Conservation (phyloP, 2,888 invertebrate species). For the Drosophila neonasuta region DNA sequence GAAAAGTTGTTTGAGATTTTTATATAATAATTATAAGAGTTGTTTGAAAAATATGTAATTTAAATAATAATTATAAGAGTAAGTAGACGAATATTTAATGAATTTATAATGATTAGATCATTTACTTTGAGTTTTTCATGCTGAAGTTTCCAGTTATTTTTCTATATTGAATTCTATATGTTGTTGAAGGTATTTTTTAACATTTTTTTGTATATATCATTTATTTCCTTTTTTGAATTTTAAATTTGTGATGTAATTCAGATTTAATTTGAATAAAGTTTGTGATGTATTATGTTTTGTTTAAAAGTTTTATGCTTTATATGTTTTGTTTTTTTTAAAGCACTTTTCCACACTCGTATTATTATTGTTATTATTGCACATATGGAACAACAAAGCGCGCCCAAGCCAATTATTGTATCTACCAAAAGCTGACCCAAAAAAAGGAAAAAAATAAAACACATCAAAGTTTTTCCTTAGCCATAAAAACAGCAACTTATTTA, state of each 20-base stretch:
- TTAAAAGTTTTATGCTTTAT: neutral
- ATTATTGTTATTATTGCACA: neutral
- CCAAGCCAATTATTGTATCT: conserved; percentile 35
- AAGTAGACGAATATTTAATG: too few relatives aligned
- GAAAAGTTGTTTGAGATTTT: too few relatives aligned
- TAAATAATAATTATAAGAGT: too few relatives aligned
- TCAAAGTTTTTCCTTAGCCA: conserved; percentile 26
- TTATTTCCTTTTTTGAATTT: too few relatives aligned
- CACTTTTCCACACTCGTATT: neutral
- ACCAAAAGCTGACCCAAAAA: conserved; percentile 58
- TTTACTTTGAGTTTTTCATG: neutral
- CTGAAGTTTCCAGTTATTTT: neutral
- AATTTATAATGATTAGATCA: too few relatives aligned
- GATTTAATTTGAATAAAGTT: too few relatives aligned
- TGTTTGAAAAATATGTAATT: too few relatives aligned
- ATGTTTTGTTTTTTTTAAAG: neutral
- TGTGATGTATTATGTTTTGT: neutral
- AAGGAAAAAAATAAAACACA: too few relatives aligned
- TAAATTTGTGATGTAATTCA: too few relatives aligned
- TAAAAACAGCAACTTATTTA: conserved; percentile 53
- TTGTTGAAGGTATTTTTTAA: neutral
- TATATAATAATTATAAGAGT: too few relatives aligned
- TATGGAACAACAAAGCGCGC: neutral
- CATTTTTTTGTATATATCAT: too few relatives aligned
- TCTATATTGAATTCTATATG: neutral